A percentile compares a stretch with the other conserved stretches of the same genome.
Evolutionary conservation across 2,797 vertebrate species (phyloP).

Genomic region (Hippocampus kuda): DNA sequence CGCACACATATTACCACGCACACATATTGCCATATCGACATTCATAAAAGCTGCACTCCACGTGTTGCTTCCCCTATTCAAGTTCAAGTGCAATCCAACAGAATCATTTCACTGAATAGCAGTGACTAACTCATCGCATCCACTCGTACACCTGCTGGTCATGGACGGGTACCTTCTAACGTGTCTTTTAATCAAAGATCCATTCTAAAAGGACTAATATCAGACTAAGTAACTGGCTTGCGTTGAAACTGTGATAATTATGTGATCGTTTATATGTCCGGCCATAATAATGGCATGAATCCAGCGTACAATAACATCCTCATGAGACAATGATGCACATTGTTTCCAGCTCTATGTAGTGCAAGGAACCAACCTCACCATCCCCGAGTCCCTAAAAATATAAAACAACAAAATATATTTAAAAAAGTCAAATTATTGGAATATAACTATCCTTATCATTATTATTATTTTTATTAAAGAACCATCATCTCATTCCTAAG

Average conservation of each 20-base stretch:
- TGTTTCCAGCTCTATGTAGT: background rate
- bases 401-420: background rate
- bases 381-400: background rate
- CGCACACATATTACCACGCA: background rate
- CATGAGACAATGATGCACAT: background rate
- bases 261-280: background rate
- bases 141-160: background rate
- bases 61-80: background rate
- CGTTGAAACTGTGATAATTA: background rate
- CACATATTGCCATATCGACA: too few species aligned
- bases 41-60: background rate
- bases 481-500: too few species aligned
- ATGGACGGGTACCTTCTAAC: background rate
- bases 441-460: too few species aligned
- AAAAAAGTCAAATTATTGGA: too few species aligned
- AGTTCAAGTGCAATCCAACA: background rate
- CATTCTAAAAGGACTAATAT: background rate
- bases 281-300: background rate
- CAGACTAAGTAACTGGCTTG: background rate
- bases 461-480: too few species aligned
- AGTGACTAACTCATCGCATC: conserved; percentile 5
- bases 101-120: background rate
- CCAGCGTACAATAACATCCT: too few species aligned
- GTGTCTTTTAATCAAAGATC: background rate
- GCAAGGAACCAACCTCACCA: background rate